Evolutionary conservation across 2,113 vertebrate species (phyloP).

Genomic region (Aplodontia rufa): DNA sequence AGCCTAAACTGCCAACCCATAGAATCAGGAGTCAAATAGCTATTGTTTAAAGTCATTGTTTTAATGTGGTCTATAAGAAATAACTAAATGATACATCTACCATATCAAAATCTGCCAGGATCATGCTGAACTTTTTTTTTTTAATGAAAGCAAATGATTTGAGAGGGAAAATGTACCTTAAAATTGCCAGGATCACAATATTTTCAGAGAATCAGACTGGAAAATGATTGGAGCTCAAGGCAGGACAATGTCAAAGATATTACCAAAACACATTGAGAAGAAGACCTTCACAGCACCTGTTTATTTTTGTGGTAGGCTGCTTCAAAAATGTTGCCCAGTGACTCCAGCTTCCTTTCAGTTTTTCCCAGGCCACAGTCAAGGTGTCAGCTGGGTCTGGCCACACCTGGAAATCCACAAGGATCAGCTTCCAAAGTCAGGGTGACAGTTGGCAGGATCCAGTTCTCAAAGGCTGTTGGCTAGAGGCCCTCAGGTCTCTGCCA

Average conservation of each 20-base stretch:
- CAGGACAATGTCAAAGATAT: not conserved
- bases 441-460: not conserved
- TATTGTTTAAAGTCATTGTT: not conserved
- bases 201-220: not conserved
- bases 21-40: not conserved
- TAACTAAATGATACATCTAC: not conserved
- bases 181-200: constrained; percentile 2
- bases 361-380: not conserved
- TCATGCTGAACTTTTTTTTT: not conserved
- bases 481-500: not conserved
- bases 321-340: not conserved
- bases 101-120: not conserved
- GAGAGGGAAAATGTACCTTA: not conserved
- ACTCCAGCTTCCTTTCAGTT: not conserved
- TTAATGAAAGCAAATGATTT: not conserved
- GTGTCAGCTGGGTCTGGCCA: not conserved
- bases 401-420: not conserved
- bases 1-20: not conserved
- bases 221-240: not conserved
- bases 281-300: not conserved
- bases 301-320: not conserved
- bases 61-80: not conserved
- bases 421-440: not conserved
- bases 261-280: not conserved
- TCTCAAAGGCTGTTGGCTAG: not conserved